Conservation (phyloP, 2,888 invertebrate species). For the Drosophila kokeensis region DNA sequence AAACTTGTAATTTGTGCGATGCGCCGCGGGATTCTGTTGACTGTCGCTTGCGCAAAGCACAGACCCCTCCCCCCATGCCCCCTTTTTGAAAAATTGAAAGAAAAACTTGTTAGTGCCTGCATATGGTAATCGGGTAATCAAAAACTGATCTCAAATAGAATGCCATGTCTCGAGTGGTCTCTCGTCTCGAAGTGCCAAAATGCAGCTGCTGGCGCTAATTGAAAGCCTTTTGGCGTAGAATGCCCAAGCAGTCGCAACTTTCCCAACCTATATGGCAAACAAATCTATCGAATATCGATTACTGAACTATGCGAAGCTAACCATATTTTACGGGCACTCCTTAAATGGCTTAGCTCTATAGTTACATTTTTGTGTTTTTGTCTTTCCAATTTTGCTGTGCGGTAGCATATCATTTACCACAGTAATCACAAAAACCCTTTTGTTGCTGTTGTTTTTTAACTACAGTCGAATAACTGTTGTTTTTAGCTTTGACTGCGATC, state of each 20-base stretch:
- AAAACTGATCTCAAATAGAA: constrained; percentile 58
- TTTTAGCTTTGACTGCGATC: constrained; percentile 42
- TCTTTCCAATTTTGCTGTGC: constrained; percentile 3
- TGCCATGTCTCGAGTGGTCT: constrained; percentile 25
- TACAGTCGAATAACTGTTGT: constrained; percentile 38
- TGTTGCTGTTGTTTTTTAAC: constrained; percentile 12
- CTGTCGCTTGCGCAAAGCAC: constrained; percentile 64
- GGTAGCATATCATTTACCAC: constrained; percentile 65
- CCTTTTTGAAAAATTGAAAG: constrained; percentile 6
- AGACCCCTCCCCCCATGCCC: background rate
- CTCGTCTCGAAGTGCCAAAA: constrained; percentile 1
- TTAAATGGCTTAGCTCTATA: constrained; percentile 25
- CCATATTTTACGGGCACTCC: constrained; percentile 60
- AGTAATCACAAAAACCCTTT: constrained; percentile 39
- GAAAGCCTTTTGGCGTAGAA: constrained; percentile 66
- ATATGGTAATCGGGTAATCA: constrained; percentile 57
- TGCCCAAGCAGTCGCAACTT: constrained; percentile 35
- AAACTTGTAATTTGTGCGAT: constrained; percentile 76
- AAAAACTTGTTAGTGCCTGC: constrained; percentile 37
- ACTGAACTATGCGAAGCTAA: constrained; percentile 28
- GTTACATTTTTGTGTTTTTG: background rate
- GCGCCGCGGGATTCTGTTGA: constrained; percentile 73
- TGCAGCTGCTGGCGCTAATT: constrained; percentile 37
- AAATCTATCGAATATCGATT: constrained; percentile 56
- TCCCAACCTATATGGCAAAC: constrained; percentile 27